Conservation (phyloP, 2,888 invertebrate genomes). For the Seira musarum region DNA sequence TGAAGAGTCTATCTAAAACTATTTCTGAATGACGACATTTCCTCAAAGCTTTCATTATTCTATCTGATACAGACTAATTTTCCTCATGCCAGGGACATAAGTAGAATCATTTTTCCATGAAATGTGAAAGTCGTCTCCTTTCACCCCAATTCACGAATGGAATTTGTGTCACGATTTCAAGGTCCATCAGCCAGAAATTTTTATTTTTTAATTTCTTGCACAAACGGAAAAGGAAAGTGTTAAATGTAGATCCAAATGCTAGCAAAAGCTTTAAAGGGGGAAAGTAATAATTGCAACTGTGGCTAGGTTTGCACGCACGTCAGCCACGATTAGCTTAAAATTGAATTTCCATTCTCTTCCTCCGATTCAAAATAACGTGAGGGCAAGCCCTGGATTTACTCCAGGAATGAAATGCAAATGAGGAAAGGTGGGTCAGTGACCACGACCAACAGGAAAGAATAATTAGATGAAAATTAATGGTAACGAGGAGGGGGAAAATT, state of each 20-base stretch:
- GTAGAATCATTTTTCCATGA: no score
- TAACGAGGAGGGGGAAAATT: constrained; percentile 1
- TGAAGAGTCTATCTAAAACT: no score
- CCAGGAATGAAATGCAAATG: constrained; percentile 6
- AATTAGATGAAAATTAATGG: constrained; percentile 10
- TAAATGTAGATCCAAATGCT: constrained; percentile 6
- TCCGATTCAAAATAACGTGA: no score
- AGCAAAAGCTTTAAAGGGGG: no score
- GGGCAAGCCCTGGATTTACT: not conserved
- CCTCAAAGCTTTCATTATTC: not conserved
- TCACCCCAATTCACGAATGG: constrained; percentile 1
- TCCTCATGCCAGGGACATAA: not conserved
- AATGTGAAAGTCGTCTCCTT: not conserved
- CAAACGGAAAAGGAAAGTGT: constrained; percentile 23
- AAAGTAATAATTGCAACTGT: no score
- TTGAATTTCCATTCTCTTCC: no score
- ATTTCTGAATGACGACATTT: no score
- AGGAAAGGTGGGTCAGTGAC: constrained; percentile 29
- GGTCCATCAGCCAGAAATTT: no score
- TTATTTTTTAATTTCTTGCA: constrained; percentile 13
- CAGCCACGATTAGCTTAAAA: no score
- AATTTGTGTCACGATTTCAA: not conserved
- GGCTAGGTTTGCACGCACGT: not conserved
- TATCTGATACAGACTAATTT: not conserved
- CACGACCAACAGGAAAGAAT: constrained; percentile 7